phyloP scores from a whole-genome alignment of 2,888 invertebrate species.

The Hirtodrosophila alboralis region DNA sequence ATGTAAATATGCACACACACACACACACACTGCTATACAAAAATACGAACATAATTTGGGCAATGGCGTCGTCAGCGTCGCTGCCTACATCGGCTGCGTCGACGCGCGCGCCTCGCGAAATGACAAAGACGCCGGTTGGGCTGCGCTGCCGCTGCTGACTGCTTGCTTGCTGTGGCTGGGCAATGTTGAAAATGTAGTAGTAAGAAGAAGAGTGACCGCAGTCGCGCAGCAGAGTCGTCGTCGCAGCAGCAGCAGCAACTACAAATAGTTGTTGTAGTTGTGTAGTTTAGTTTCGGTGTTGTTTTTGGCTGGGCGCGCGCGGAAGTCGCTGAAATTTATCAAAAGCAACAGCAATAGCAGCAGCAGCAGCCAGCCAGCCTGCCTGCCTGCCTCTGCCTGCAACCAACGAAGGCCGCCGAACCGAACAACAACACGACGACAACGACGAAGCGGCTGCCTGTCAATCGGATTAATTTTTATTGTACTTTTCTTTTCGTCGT shows the following conservation, averaged over 20 bases:
- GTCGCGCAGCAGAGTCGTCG: slow-evolving; percentile 53
- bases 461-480: slow-evolving; percentile 74
- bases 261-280: slow-evolving; percentile 71
- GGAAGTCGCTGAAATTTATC: slow-evolving; percentile 71
- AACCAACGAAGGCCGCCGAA: slow-evolving; percentile 44
- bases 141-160: slow-evolving; percentile 33
- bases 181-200: slow-evolving; percentile 44
- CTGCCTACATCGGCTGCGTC: slow-evolving; percentile 31
- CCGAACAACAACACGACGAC: slow-evolving; percentile 52
- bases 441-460: slow-evolving; percentile 65
- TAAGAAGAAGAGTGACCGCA: slow-evolving; percentile 50
- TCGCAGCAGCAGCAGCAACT: slow-evolving; percentile 57
- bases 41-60: slow-evolving; percentile 55
- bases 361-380: too few species aligned
- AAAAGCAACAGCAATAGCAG: slow-evolving; percentile 46
- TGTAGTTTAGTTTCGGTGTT: slow-evolving; percentile 71
- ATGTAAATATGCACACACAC: slow-evolving; percentile 4
- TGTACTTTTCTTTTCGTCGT: slow-evolving; percentile 64
- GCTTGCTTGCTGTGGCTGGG: slow-evolving; percentile 31
- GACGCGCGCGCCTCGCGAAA: slow-evolving; percentile 53
- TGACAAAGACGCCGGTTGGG: slow-evolving; percentile 74
- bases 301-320: slow-evolving; percentile 71
- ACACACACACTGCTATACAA: slow-evolving; percentile 1
- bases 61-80: slow-evolving; percentile 65
- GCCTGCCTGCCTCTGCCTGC: too few species aligned